A percentile compares a stretch with the other conserved stretches of the same genome.
Conservation (phyloP, 2,113 vertebrate species). For the Cynocephalus volans region DNA sequence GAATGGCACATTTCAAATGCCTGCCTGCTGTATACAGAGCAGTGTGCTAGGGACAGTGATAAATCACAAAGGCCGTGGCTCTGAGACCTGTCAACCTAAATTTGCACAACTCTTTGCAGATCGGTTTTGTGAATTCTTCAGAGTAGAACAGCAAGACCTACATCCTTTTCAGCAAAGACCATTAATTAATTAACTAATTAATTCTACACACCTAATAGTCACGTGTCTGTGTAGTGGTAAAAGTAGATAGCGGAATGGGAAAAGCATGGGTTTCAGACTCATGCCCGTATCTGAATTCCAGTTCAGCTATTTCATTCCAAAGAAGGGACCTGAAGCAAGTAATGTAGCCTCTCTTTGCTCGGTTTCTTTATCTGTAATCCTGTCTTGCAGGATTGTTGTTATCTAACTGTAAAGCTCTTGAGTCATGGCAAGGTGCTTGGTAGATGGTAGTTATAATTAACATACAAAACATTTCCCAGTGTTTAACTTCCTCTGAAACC, state of each 20-base stretch:
- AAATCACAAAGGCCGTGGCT: background rate
- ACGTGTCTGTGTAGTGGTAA: background rate
- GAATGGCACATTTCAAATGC: background rate
- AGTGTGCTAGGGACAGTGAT: background rate
- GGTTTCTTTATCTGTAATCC: background rate
- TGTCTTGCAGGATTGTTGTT: background rate
- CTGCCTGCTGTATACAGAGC: background rate
- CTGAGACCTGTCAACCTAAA: background rate
- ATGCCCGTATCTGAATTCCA: background rate
- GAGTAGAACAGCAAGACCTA: constrained; percentile 5
- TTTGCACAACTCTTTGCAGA: constrained; percentile 22
- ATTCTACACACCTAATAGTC: background rate
- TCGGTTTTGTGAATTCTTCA: constrained; percentile 44
- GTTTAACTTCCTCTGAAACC: constrained; percentile 3
- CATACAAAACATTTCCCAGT: background rate
- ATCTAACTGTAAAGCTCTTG: background rate
- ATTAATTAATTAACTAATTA: background rate
- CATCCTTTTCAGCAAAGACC: background rate
- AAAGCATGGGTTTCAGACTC: background rate
- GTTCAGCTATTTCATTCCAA: background rate
- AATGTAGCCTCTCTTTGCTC: background rate
- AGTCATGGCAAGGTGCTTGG: background rate
- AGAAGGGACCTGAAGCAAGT: background rate
- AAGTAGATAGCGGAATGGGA: background rate
- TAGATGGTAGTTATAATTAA: background rate